Percentiles rank a stretch among this genome's conserved stretches.
Evolutionary conservation across 2,888 invertebrate genomes (phyloP).

Genomic region (Thalpophila matura): DNA sequence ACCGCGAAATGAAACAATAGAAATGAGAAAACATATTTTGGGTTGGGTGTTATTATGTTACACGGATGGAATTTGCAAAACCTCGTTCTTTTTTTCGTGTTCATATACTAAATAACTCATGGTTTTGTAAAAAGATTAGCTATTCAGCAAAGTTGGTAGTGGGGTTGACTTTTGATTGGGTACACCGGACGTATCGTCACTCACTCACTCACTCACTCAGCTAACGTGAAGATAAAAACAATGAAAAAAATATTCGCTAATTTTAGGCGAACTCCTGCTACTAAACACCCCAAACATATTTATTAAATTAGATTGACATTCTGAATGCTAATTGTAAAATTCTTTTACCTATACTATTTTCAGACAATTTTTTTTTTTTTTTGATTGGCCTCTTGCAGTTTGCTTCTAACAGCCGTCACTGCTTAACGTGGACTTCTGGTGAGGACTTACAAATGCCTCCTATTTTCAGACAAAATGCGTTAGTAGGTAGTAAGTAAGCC

Average conservation of each 20-base stretch:
- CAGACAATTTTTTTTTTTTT: no score
- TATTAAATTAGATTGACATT: not conserved
- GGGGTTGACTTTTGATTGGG: no score
- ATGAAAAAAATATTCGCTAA: no score
- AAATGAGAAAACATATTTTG: constrained; percentile 4
- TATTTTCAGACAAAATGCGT: not conserved
- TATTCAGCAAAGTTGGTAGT: not conserved
- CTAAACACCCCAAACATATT: not conserved
- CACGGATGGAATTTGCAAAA: not conserved
- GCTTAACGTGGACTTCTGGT: no score
- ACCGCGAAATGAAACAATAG: constrained; percentile 22
- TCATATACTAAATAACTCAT: not conserved
- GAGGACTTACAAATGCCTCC: no score
- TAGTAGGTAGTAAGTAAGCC: not conserved
- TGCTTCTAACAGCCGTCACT: no score
- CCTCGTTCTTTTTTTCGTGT: not conserved
- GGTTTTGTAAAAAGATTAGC: not conserved
- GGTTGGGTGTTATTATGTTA: not conserved
- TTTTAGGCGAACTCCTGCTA: no score
- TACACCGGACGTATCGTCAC: not conserved
- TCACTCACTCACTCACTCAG: no score
- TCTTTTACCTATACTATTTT: no score
- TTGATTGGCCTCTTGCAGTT: no score
- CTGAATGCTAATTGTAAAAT: not conserved
- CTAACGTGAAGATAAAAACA: no score